These are phyloP conservation scores for Mastigias papua DNA, from an alignment of 30 jellyfish, hydroid and myxozoan species.

Conservation along the genomic window DNA sequence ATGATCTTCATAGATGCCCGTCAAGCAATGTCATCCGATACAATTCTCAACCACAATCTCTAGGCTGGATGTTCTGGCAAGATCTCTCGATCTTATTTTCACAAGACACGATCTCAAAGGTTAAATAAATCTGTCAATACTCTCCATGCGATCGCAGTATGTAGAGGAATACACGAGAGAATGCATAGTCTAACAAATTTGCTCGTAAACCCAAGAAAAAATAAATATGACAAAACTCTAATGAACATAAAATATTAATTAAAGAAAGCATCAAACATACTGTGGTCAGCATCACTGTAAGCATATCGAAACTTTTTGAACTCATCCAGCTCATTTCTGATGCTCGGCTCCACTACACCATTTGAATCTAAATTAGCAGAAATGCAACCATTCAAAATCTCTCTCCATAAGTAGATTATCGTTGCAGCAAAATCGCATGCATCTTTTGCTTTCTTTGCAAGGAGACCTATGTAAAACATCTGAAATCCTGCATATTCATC, in stretches of 20 bases:
- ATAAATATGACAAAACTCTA: not conserved
- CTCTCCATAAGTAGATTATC: constrained; percentile 15
- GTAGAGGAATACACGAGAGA: no score
- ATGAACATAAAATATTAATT: not conserved
- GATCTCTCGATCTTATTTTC: no score
- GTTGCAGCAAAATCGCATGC: not conserved
- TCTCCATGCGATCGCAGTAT: no score
- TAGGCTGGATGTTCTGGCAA: no score
- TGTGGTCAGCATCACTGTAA: constrained; percentile 72
- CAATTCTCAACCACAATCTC: no score
- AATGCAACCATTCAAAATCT: not conserved
- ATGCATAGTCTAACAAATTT: no score
- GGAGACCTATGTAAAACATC: not conserved
- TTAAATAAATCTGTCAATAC: no score
- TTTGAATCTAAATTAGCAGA: constrained; percentile 73
- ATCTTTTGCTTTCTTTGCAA: constrained; percentile 16
- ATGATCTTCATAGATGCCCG: no score
- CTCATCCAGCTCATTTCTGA: constrained; percentile 78
- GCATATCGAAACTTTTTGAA: constrained; percentile 92
- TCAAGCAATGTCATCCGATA: no score
- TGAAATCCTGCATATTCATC: not conserved
- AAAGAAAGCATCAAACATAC: constrained; percentile 29
- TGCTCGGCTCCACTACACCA: constrained; percentile 90
- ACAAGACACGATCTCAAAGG: no score
- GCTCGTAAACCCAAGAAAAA: not conserved